Conservation (phyloP, 2,888 invertebrate genomes). For the Leucophenga maculata region DNA sequence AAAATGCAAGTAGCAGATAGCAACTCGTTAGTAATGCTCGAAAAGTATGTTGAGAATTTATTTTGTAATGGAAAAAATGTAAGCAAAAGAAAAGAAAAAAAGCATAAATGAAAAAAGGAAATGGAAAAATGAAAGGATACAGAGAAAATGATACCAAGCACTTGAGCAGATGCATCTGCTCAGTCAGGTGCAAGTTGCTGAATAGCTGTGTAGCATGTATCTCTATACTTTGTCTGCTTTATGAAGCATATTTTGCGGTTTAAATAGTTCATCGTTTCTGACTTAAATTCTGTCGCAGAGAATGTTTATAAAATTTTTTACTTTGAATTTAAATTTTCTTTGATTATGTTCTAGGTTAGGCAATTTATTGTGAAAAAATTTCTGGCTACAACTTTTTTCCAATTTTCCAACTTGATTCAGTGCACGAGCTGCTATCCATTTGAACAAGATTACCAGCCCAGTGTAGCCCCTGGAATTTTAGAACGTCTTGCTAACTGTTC, state of each 20-base stretch:
- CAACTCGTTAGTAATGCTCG: constrained; percentile 18
- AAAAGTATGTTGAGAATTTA: constrained; percentile 9
- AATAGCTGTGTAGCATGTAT: too few species aligned
- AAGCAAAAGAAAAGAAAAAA: background rate
- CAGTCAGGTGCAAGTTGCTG: background rate
- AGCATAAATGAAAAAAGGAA: constrained; percentile 1
- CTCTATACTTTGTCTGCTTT: background rate
- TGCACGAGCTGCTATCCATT: too few species aligned
- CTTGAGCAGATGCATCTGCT: constrained; percentile 11
- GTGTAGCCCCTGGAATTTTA: too few species aligned
- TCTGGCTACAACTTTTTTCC: too few species aligned
- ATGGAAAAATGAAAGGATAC: background rate
- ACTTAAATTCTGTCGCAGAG: background rate
- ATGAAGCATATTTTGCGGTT: background rate
- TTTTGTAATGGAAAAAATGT: constrained; percentile 7
- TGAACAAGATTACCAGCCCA: too few species aligned
- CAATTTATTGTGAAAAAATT: too few species aligned
- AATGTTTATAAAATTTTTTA: background rate
- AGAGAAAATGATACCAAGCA: constrained; percentile 23
- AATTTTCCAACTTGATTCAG: too few species aligned
- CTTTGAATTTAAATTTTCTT: too few species aligned
- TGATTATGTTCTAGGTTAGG: too few species aligned
- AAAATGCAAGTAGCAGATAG: constrained; percentile 16
- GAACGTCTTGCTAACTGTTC: too few species aligned
- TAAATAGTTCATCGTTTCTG: constrained; percentile 1